Base-by-base conservation (phyloP, 2,113 vertebrate species). In the Hemibagrus wyckioides region DNA sequence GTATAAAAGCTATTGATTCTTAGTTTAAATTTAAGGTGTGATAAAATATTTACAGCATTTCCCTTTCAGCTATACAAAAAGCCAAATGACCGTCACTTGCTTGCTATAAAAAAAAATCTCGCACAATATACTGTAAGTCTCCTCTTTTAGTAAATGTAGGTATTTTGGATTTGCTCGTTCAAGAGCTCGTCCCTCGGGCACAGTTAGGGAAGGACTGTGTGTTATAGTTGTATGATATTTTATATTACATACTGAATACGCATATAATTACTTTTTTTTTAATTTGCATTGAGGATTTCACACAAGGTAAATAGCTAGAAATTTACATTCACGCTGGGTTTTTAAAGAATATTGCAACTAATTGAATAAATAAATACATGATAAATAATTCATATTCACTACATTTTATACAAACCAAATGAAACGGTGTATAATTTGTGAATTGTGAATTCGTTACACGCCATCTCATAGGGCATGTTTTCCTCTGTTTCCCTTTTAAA, bases 361-460 rank as follows among this genome's bases (percentile, higher is more conserved):
- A 48, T n/a, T n/a, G n/a, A 48, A 48, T 48, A 2, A 25, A 91
- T 91, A 86, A 92, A 93, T 93, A 90, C 92, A 85, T 88, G 76
- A 92, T 92, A 88, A 87, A 6, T 41, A 30, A 84, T 84, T 86
- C 89, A 89, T 90, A 80, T 86, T 88, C 85, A 69, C 56, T 88
- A 54, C 56, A 76, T 81, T 73, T 44, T 86, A 89, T 75, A 36
- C 52, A 87, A 82, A 75, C 33, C 30, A 65, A 67, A 25, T 75
- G 44, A 86, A 54, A 39, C 48, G 41, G 17, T 83, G 67, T 85
- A 59, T 77, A 81, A 41, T 85, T 63, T 89, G 41, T 80, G 8
- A 82, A 82, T 28, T 39, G 23, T 54, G 36, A 39, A 15, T 81
- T 73, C 7, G 30, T 59, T 41, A 2, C 8, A 1, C 15, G 8